phyloP scores from a whole-genome alignment of 1,140 invertebrate genomes.

The Holcopasites calliopsidis region DNA sequence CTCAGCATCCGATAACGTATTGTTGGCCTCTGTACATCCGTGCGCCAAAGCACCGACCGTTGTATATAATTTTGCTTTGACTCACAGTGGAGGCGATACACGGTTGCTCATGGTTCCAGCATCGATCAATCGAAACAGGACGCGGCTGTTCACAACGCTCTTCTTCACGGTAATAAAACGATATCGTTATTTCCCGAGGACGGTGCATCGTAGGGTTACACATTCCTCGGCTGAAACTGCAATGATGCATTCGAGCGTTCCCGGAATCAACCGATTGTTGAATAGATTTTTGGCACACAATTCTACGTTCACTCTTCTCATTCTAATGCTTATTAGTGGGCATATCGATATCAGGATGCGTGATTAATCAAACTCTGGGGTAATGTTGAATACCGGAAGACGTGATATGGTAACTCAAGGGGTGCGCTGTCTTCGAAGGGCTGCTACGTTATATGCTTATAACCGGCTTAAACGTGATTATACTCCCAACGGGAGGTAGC shows the following conservation, averaged over 20 bases:
- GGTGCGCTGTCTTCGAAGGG: slow-evolving; percentile 16
- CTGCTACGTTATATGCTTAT: slow-evolving; percentile 44
- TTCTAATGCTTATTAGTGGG: not conserved
- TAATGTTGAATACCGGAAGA: slow-evolving; percentile 34
- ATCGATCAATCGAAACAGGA: not conserved
- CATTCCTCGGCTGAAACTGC: not conserved
- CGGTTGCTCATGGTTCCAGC: not conserved
- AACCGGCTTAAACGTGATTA: slow-evolving; percentile 59
- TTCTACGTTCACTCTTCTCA: not conserved
- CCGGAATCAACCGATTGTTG: too few species aligned
- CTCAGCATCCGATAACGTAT: not conserved
- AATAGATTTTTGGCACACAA: too few species aligned
- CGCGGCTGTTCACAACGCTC: not conserved
- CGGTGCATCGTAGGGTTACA: not conserved
- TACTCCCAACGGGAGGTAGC: slow-evolving; percentile 31
- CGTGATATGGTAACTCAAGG: not conserved
- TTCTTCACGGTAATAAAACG: slow-evolving; percentile 4
- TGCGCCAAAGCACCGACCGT: not conserved
- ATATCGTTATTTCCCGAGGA: not conserved
- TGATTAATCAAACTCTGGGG: slow-evolving; percentile 21
- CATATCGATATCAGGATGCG: not conserved
- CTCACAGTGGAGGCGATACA: not conserved
- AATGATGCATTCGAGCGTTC: too few species aligned
- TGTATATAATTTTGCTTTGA: not conserved
- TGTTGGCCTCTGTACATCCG: not conserved